Conservation (phyloP, 2,113 vertebrate species). For the Psilopsiagon aurifrons region DNA sequence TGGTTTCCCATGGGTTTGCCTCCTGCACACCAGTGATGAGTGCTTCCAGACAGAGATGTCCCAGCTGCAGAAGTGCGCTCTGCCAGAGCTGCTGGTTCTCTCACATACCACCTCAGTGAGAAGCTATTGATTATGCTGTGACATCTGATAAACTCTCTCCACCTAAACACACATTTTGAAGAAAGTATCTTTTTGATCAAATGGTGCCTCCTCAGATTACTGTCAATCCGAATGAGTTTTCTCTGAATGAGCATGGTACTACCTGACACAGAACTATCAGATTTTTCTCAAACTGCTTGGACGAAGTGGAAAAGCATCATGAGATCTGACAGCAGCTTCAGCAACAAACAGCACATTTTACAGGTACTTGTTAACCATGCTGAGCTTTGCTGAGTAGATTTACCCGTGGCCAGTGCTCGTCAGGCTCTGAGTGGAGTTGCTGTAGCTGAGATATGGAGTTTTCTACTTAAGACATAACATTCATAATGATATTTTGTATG, state of each 20-base stretch:
- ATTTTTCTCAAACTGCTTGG: not conserved
- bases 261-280: not conserved
- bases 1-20: not conserved
- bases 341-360: not conserved
- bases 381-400: not conserved
- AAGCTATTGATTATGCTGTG: not conserved
- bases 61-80: not conserved
- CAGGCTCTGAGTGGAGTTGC: not conserved
- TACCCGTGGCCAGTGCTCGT: not conserved
- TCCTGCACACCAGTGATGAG: not conserved
- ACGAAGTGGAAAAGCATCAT: not conserved
- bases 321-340: not conserved
- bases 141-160: not conserved
- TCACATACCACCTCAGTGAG: accelerated
- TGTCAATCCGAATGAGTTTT: not conserved
- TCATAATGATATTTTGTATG: not conserved
- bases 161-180: accelerated
- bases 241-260: not conserved
- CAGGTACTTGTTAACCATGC: not conserved
- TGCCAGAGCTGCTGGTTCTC: not conserved
- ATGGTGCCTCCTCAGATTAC: not conserved
- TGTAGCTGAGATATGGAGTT: not conserved
- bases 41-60: not conserved
- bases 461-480: not conserved
- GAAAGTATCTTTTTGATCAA: not conserved